Percentiles rank a stretch among this genome's conserved stretches.
Conservation (phyloP, 2,888 invertebrate species). For the Rapana venosa region DNA sequence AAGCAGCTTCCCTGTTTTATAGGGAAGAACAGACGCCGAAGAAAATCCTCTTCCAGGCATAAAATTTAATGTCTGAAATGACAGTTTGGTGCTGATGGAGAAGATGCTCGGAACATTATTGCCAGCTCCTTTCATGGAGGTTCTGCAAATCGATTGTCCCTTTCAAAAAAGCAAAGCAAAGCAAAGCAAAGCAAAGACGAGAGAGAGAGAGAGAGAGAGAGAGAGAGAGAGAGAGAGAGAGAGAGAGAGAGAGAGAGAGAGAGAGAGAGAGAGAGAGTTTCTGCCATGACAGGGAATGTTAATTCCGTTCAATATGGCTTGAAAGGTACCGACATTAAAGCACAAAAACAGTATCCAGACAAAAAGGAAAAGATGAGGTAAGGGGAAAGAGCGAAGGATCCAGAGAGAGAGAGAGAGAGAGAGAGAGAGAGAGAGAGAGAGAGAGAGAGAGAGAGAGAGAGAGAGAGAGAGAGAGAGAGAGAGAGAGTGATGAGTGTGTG, state of each 20-base stretch:
- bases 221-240: constrained; percentile 18
- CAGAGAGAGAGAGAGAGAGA: not conserved
- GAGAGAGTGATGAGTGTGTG: not conserved
- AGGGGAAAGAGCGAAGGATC: not conserved
- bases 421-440: constrained; percentile 15
- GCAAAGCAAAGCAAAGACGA: not conserved
- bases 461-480: too few relatives aligned
- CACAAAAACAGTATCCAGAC: too few relatives aligned
- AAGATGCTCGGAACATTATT: too few relatives aligned
- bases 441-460: constrained; percentile 35
- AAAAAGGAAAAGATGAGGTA: not conserved
- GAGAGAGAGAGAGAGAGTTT: constrained; percentile 28
- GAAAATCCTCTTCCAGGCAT: too few relatives aligned
- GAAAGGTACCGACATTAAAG: too few relatives aligned
- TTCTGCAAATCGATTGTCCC: not conserved
- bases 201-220: not conserved
- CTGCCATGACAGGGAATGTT: too few relatives aligned
- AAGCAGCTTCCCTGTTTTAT: too few relatives aligned
- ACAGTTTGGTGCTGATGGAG: too few relatives aligned
- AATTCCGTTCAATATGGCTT: too few relatives aligned
- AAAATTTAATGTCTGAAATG: too few relatives aligned
- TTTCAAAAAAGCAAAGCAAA: not conserved
- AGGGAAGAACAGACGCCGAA: too few relatives aligned
- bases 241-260: constrained; percentile 41
- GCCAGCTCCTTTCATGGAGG: too few relatives aligned